These are phyloP conservation scores for Babyrousa celebensis DNA, from an alignment of 2,797 vertebrate species.

Conservation along the genomic window DNA sequence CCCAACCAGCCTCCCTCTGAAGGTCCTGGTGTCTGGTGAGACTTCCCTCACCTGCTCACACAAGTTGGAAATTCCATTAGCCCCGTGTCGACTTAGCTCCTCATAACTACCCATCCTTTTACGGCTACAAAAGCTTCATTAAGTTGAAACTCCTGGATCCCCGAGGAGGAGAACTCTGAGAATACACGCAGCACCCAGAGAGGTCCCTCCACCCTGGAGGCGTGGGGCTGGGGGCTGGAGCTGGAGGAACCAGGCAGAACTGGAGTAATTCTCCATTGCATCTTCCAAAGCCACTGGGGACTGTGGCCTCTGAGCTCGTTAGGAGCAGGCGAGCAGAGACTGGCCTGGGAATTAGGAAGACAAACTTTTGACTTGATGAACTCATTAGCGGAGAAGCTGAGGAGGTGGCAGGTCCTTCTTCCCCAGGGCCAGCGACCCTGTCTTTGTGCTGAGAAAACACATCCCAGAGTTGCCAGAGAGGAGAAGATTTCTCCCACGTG, in stretches of 20 bases:
- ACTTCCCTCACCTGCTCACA: neutral
- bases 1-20: neutral
- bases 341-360: neutral
- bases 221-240: neutral
- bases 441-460: neutral
- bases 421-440: neutral
- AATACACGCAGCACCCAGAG: neutral
- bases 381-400: constrained; percentile 48
- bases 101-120: neutral
- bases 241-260: neutral
- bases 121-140: constrained; percentile 17
- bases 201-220: too few species aligned
- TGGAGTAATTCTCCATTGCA: neutral
- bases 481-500: fast-evolving
- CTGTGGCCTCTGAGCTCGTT: neutral
- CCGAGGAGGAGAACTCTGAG: constrained; percentile 30
- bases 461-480: neutral
- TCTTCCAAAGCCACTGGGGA: neutral
- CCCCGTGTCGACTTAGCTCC: neutral
- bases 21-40: neutral
- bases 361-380: constrained; percentile 27
- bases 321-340: neutral
- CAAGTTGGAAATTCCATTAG: neutral
- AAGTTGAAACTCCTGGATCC: neutral
- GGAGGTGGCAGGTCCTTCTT: neutral